These are phyloP conservation scores for Megalurothrips usitatus DNA, from an alignment of 2,888 invertebrate species.

Conservation along the genomic window DNA sequence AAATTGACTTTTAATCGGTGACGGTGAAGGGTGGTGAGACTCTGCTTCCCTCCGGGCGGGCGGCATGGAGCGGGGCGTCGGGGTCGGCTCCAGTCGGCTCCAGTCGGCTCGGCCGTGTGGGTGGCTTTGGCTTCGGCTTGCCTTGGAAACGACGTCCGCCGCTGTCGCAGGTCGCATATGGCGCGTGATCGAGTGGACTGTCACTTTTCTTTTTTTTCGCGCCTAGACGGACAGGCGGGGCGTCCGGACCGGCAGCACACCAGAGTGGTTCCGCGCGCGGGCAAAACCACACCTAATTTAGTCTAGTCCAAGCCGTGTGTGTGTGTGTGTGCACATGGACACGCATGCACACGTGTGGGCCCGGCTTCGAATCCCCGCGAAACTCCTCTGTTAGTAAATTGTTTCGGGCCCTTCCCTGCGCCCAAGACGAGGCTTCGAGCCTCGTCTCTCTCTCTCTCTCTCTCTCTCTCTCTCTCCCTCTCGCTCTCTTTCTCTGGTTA, in stretches of 20 bases:
- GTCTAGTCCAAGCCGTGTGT: background rate
- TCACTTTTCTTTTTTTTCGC: background rate
- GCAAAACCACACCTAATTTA: background rate
- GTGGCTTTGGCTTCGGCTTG: background rate
- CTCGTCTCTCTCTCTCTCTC: no score
- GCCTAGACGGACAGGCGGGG: background rate
- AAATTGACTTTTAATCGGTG: background rate
- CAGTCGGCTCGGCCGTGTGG: background rate
- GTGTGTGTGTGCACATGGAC: no score
- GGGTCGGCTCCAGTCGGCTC: background rate
- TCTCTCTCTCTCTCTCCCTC: no score
- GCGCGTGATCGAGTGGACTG: conserved; percentile 4
- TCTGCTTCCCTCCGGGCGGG: background rate
- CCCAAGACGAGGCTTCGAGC: no score
- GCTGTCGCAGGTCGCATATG: conserved; percentile 1
- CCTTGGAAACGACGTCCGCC: background rate
- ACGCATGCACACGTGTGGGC: no score
- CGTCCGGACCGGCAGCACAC: no score
- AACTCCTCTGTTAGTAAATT: no score
- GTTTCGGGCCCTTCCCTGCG: no score
- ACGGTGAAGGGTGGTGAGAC: background rate
- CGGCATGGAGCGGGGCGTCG: background rate
- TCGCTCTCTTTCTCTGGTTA: no score
- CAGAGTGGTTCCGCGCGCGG: no score
- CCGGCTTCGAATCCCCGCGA: background rate